Conservation (phyloP, 2,113 vertebrate genomes). For the Nothoprocta pentlandii region DNA sequence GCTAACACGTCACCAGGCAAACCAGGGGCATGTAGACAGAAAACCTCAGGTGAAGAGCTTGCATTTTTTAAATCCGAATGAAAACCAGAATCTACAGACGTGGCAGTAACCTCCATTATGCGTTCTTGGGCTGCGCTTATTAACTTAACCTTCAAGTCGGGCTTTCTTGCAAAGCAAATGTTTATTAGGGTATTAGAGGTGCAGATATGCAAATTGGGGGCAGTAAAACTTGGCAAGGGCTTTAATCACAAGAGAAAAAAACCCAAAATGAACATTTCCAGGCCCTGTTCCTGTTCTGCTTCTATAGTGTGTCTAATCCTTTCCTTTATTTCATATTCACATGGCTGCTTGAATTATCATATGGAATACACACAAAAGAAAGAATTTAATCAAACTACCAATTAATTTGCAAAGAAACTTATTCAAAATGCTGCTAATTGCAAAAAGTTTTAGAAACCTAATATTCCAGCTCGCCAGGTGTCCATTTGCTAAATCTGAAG, state of each 20-base stretch:
- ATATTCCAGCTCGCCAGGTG: neutral
- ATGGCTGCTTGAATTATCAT: neutral
- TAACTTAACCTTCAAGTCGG: neutral
- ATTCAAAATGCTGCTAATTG: neutral
- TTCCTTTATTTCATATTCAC: neutral
- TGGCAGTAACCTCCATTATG: neutral
- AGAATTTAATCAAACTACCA: neutral
- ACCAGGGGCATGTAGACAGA: neutral
- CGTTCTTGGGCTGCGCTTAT: neutral
- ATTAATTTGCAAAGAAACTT: constrained; percentile 39
- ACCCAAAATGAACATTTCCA: neutral
- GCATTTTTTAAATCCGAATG: neutral
- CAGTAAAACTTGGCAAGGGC: neutral
- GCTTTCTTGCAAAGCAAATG: neutral
- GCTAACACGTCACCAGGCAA: neutral
- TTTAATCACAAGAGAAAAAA: neutral
- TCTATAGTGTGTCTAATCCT: neutral
- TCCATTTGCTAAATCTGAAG: neutral
- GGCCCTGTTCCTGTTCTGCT: neutral
- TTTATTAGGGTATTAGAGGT: neutral
- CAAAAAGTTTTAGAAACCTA: neutral
- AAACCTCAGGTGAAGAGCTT: neutral
- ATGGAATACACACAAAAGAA: neutral
- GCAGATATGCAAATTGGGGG: neutral
- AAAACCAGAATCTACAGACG: neutral